A percentile compares a stretch with the other conserved stretches of the same genome.
Evolutionary conservation across 2,888 invertebrate species (phyloP).

Genomic region (Callyntrura guangdongensis): DNA sequence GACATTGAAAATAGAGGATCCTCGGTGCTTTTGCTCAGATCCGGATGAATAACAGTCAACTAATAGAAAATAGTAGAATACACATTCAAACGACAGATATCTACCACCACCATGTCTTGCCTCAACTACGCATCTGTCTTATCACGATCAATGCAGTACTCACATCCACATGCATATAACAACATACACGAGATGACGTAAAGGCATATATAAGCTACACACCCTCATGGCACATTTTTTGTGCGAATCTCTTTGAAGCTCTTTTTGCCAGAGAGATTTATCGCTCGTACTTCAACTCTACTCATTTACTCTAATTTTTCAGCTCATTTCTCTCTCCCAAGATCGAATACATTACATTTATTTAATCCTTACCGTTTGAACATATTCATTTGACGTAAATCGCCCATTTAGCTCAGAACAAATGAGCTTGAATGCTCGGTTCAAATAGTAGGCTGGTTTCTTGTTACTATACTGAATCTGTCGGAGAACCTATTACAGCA

Average conservation of each 20-base stretch:
- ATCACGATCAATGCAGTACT: no score
- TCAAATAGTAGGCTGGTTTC: slow-evolving; percentile 97
- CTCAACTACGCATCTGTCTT: no score
- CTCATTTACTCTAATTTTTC: slow-evolving; percentile 72
- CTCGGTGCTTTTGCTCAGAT: slow-evolving; percentile 86
- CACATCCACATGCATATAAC: neutral
- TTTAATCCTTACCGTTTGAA: slow-evolving; percentile 91
- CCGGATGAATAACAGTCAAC: slow-evolving; percentile 96
- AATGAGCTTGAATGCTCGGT: slow-evolving; percentile 97
- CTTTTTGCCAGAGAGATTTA: slow-evolving; percentile 65
- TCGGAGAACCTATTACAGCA: slow-evolving; percentile 88
- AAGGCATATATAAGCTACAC: no score
- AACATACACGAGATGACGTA: neutral
- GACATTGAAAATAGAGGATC: slow-evolving; percentile 81
- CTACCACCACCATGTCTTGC: neutral
- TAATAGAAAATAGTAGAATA: slow-evolving; percentile 72
- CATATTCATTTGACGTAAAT: slow-evolving; percentile 98
- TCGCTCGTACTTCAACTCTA: slow-evolving; percentile 66
- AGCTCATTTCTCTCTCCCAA: slow-evolving; percentile 68
- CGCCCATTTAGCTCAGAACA: slow-evolving; percentile 97
- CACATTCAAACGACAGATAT: neutral
- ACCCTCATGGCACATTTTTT: slow-evolving; percentile 13
- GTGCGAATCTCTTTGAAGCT: neutral
- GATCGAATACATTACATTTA: slow-evolving; percentile 62
- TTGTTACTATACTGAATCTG: slow-evolving; percentile 97